Evolutionary conservation across 1,140 invertebrate species (phyloP), one percentile per base, ranked within the genome.

Genomic region (Geopemphigus sp.): DNA sequence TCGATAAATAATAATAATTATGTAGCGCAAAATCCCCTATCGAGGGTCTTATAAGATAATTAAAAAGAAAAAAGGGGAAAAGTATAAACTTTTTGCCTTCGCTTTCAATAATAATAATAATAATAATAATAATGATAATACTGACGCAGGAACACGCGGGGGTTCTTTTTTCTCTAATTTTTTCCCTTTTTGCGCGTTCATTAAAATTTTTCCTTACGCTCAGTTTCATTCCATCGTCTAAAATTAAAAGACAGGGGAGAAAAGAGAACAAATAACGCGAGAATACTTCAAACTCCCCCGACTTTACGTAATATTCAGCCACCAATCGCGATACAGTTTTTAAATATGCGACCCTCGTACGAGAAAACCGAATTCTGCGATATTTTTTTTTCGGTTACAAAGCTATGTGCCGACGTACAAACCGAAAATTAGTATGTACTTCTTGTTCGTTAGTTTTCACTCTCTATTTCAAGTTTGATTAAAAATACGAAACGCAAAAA

Each of bases 1-100:
- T 47, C 45, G 66, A 70, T 70, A 70, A 70, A 70, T 70, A 70
- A 59, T 59, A 56, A 66, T 66, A 45, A 70, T 70, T 70, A 70
- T 70, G 66, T 70, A 70, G 66, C 66, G 26, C 50, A 53, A 70
- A 70, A 70, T 70, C 66, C 50, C 66, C 66, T 45, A 50, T 29
- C 14, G 66, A 50, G 45, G 47, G 66, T 50, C 45, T 70, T 70
- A 70, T 70, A 70, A 70, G 66, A 70, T 70, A 50, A 70, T 70
- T 47, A 70, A 70, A 70, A 70, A 70, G 45, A 70, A 70, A 70
- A 12, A 53, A 26, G 47, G 66, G 66, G 45, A 66, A 47, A 70
- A 70, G 32, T 50, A 45, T 26, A 70, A 70, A 50, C 47, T 70
- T 70, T 70, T 70, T 29, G 66, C 45, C 66, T 22, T 45, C 22